Evolutionary conservation across 92 coral and sea anemone genomes (phyloP).

Genomic region (Epizoanthus stellaris): DNA sequence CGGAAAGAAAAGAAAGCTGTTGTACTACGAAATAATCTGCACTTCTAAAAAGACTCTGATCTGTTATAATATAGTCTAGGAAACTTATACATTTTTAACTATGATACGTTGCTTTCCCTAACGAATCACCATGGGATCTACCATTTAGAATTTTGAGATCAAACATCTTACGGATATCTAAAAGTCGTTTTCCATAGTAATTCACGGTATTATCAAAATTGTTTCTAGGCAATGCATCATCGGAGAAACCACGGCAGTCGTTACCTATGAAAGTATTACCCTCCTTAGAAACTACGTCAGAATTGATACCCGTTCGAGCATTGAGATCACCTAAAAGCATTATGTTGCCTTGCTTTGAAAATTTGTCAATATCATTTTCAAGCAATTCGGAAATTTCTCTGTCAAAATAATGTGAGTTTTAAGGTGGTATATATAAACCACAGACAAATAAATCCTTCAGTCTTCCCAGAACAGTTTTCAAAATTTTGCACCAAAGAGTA

Average conservation of each 20-base stretch:
- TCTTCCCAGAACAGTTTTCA: conserved; percentile 17
- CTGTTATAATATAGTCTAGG: conserved; percentile 35
- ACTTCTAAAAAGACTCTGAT: background rate
- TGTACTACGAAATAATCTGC: background rate
- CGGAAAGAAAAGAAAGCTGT: too few relatives aligned
- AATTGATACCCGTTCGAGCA: conserved; percentile 43
- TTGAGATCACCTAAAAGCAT: conserved; percentile 59
- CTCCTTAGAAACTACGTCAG: conserved; percentile 48
- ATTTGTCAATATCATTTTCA: conserved; percentile 43
- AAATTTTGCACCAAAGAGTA: conserved; percentile 53
- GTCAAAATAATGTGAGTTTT: conserved; percentile 53
- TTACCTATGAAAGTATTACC: conserved; percentile 43
- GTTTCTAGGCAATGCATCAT: conserved; percentile 24
- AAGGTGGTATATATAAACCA: conserved; percentile 57
- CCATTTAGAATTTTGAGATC: conserved; percentile 60
- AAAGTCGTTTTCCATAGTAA: conserved; percentile 47
- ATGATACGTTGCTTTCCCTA: conserved; percentile 48
- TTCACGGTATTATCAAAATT: conserved; percentile 47
- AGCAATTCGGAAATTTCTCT: conserved; percentile 51
- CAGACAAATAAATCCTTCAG: conserved; percentile 58
- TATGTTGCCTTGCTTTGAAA: conserved; percentile 41
- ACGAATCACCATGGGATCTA: conserved; percentile 60
- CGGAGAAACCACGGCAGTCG: conserved; percentile 33
- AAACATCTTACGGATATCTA: conserved; percentile 45
- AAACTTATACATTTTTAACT: conserved; percentile 34